phyloP scores from a whole-genome alignment of 1,140 invertebrate species.

The Scylla paramamosain region DNA sequence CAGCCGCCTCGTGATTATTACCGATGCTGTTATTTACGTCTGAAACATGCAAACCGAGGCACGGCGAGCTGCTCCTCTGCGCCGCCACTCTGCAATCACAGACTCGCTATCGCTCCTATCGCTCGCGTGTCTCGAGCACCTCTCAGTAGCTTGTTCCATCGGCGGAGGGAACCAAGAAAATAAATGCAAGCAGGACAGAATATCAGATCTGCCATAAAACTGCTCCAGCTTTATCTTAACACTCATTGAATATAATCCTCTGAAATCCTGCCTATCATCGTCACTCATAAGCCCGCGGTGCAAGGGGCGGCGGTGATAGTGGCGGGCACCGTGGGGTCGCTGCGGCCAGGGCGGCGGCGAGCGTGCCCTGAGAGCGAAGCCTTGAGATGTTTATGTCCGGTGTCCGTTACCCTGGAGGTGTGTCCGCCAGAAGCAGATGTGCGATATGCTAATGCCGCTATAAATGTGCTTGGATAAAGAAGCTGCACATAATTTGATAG shows the following conservation, averaged over 20 bases:
- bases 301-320: not conserved
- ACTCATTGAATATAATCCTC: slow-evolving; percentile 23
- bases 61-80: not conserved
- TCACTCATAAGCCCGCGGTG: not conserved
- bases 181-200: slow-evolving; percentile 11
- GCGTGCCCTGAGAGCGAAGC: not conserved
- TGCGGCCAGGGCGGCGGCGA: not conserved
- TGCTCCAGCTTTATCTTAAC: slow-evolving; percentile 13
- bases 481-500: slow-evolving; percentile 55
- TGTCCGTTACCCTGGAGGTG: slow-evolving; percentile 24
- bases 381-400: slow-evolving; percentile 36
- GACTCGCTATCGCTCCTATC: not conserved
- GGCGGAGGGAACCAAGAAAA: slow-evolving; percentile 10
- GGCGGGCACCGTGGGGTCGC: not conserved
- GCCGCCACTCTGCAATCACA: not conserved
- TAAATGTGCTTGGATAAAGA: slow-evolving; percentile 55
- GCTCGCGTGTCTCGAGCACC: not conserved
- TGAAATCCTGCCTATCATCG: slow-evolving; percentile 21
- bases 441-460: slow-evolving; percentile 62
- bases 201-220: slow-evolving; percentile 13
- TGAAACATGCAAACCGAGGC: slow-evolving; percentile 1
- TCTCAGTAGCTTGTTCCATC: not conserved
- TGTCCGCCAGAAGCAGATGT: slow-evolving; percentile 33
- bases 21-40: not conserved
- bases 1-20: not conserved